Conservation (phyloP, 2,888 invertebrate species). For the Eulithis prunata region DNA sequence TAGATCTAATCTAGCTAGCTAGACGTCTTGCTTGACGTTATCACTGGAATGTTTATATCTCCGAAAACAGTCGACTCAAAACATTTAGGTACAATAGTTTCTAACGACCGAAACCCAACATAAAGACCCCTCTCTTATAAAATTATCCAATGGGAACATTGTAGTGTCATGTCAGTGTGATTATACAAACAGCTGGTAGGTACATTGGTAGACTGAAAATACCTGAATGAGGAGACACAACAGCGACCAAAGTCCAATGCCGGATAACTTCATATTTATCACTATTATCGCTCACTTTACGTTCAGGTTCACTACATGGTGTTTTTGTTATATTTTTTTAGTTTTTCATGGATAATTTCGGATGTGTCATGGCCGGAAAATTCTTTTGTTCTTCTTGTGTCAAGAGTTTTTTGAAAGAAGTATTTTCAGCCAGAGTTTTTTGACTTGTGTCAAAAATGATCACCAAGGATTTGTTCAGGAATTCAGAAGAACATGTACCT, state of each 20-base stretch:
- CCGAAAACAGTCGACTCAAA: no score
- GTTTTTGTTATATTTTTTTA: slow-evolving; percentile 44
- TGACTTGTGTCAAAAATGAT: slow-evolving; percentile 35
- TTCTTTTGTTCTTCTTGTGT: slow-evolving; percentile 66
- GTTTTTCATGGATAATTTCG: slow-evolving; percentile 60
- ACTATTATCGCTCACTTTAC: slow-evolving; percentile 32
- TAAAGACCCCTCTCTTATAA: no score
- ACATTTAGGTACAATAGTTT: no score
- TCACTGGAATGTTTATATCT: no score
- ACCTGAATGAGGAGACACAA: slow-evolving; percentile 70
- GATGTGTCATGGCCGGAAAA: slow-evolving; percentile 56
- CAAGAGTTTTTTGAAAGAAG: slow-evolving; percentile 46
- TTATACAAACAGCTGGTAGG: neutral
- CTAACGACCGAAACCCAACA: no score
- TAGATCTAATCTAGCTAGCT: no score
- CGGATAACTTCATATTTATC: slow-evolving; percentile 62
- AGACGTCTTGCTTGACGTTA: no score
- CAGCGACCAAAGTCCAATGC: slow-evolving; percentile 61
- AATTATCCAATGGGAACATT: no score
- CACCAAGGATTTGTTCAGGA: slow-evolving; percentile 9
- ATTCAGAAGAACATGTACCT: neutral
- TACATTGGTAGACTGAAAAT: neutral
- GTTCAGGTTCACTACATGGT: slow-evolving; percentile 56
- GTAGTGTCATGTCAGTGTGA: neutral
- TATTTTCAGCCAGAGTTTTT: slow-evolving; percentile 45